Evolutionary conservation across 2,113 vertebrate species (phyloP).

Genomic region (Ariopsis seemanni): DNA sequence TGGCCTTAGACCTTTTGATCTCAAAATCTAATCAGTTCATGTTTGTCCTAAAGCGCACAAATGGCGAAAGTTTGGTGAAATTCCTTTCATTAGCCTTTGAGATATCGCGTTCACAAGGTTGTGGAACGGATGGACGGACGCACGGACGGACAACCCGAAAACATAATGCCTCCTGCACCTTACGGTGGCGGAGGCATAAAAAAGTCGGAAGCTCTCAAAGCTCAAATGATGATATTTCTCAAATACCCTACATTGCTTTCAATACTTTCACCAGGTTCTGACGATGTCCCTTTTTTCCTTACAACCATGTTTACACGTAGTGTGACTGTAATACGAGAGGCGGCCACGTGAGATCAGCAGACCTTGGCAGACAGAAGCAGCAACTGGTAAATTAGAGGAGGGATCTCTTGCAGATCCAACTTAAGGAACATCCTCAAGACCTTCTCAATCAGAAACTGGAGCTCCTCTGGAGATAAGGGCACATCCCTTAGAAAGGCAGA

Average conservation of each 20-base stretch:
- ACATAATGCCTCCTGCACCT: no score
- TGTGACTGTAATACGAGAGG: background rate
- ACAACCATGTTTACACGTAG: background rate
- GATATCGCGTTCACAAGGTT: no score
- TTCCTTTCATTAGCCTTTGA: no score
- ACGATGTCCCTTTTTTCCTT: background rate
- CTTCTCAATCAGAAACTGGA: conserved; percentile 88
- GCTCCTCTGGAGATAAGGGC: conserved; percentile 83
- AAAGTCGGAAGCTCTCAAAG: no score
- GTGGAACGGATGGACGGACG: no score
- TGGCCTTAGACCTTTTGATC: no score
- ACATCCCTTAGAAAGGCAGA: conserved; percentile 78
- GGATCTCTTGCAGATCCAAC: conserved; percentile 91
- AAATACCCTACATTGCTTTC: background rate
- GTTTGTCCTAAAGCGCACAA: no score
- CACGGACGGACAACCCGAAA: no score
- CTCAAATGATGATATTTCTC: no score
- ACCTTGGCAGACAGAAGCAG: conserved; percentile 92
- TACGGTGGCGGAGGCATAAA: no score
- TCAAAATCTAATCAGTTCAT: no score
- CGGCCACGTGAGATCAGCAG: conserved; percentile 8
- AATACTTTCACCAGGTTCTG: background rate
- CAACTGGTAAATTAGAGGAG: conserved; percentile 92
- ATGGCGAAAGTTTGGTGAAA: no score
- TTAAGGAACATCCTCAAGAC: conserved; percentile 84